Evolutionary conservation across 2,888 invertebrate genomes (phyloP).

Genomic region (Cheilosia vernalis): DNA sequence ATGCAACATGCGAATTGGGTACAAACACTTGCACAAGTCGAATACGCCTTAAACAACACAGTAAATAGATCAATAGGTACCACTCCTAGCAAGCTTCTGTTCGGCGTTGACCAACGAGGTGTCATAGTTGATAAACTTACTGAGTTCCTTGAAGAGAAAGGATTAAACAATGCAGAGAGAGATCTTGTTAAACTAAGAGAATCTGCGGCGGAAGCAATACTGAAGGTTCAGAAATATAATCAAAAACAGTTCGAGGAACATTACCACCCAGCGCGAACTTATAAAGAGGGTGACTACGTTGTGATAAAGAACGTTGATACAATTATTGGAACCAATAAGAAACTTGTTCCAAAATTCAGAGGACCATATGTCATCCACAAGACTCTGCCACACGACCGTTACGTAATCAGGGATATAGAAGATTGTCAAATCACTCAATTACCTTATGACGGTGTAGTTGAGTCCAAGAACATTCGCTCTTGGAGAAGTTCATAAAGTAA

Average conservation of each 20-base stretch:
- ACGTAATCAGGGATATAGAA: conserved; percentile 1
- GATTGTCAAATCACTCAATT: not conserved
- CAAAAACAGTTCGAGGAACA: not conserved
- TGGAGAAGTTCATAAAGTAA: too few relatives aligned
- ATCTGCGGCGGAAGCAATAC: not conserved
- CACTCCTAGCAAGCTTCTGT: too few relatives aligned
- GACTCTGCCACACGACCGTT: too few relatives aligned
- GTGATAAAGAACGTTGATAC: too few relatives aligned
- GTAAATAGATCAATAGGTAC: conserved; percentile 76
- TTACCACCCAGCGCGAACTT: not conserved
- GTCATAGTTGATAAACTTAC: conserved; percentile 66
- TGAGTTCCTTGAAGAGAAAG: conserved; percentile 23
- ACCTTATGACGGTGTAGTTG: not conserved
- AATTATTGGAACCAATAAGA: too few relatives aligned
- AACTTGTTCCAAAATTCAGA: too few relatives aligned
- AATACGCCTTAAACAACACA: conserved; percentile 77
- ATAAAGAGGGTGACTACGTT: not conserved
- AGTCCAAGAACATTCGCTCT: not conserved
- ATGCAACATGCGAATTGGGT: conserved; percentile 35
- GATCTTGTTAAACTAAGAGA: not conserved
- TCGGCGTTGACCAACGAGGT: conserved; percentile 77
- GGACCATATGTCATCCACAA: too few relatives aligned
- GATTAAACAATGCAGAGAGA: not conserved
- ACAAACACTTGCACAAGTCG: conserved; percentile 29
- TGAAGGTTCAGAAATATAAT: conserved; percentile 19